phyloP scores from a whole-genome alignment of 2,797 vertebrate genomes.

The Fundulus diaphanus region DNA sequence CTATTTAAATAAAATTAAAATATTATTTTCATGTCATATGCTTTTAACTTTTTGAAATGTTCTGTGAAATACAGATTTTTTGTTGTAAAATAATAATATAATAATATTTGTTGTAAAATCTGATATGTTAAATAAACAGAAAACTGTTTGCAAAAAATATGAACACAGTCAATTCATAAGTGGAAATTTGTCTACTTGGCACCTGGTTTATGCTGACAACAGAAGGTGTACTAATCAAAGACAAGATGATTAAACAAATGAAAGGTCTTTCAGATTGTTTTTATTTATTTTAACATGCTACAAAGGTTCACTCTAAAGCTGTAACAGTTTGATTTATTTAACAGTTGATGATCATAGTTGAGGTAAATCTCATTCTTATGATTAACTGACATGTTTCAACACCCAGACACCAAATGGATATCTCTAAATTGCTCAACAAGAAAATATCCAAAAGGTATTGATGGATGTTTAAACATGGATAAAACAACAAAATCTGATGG shows the following conservation, averaged over 20 bases:
- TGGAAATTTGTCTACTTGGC: background rate
- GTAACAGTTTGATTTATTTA: background rate
- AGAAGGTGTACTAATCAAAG: background rate
- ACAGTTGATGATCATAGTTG: background rate
- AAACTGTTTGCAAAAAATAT: background rate
- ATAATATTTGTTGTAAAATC: no score
- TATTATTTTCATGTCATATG: background rate
- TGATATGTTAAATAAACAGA: background rate
- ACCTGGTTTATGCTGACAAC: background rate
- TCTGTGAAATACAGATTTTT: background rate
- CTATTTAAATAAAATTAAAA: background rate
- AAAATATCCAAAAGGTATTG: background rate
- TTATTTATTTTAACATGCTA: background rate
- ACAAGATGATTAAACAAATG: background rate
- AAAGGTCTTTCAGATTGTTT: background rate
- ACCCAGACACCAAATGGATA: background rate
- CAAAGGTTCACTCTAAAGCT: background rate
- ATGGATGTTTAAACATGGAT: background rate
- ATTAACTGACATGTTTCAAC: background rate
- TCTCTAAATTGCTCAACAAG: background rate
- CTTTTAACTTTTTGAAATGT: background rate
- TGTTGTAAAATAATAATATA: background rate
- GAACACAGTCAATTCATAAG: background rate
- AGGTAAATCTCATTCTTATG: background rate
- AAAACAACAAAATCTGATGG: background rate